phyloP scores from a whole-genome alignment of 2,888 invertebrate species.

The Parnassius glacialis region DNA sequence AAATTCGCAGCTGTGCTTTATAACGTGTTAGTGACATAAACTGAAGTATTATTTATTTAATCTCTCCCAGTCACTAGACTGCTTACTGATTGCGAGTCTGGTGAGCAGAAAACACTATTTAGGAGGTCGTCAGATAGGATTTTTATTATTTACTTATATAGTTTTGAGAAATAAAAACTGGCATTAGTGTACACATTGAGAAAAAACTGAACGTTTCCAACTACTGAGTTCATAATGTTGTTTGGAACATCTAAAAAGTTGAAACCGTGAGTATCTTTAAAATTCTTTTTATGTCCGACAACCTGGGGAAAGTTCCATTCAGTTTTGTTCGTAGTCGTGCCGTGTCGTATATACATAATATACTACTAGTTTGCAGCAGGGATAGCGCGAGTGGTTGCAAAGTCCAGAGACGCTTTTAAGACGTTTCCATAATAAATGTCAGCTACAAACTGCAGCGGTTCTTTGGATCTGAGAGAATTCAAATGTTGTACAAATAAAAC shows the following conservation, averaged over 20 bases:
- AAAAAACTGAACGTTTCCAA: not conserved
- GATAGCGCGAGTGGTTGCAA: slow-evolving; percentile 64
- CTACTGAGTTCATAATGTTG: slow-evolving; percentile 47
- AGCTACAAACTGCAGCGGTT: slow-evolving; percentile 33
- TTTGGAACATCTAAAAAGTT: slow-evolving; percentile 43
- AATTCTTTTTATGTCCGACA: slow-evolving; percentile 70
- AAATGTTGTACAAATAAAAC: slow-evolving; percentile 24
- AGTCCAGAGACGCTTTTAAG: slow-evolving; percentile 67
- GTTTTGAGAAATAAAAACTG: too few species aligned
- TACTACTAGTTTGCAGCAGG: slow-evolving; percentile 48
- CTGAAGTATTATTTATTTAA: too few species aligned
- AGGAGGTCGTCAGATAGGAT: too few species aligned
- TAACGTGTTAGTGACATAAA: too few species aligned
- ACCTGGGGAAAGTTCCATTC: slow-evolving; percentile 74
- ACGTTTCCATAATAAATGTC: slow-evolving; percentile 65
- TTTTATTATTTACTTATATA: too few species aligned
- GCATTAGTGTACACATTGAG: too few species aligned
- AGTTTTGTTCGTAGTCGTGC: slow-evolving; percentile 57
- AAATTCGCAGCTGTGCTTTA: slow-evolving; percentile 10
- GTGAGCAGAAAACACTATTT: too few species aligned
- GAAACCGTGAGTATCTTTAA: slow-evolving; percentile 60
- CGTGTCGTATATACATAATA: slow-evolving; percentile 46
- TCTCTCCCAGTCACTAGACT: too few species aligned
- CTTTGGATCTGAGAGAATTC: slow-evolving; percentile 34
- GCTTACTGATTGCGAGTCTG: too few species aligned